Percentiles rank a stretch among this genome's conserved stretches.
Conservation (phyloP, 1,140 invertebrate species). For the Drosophila kanapiae region DNA sequence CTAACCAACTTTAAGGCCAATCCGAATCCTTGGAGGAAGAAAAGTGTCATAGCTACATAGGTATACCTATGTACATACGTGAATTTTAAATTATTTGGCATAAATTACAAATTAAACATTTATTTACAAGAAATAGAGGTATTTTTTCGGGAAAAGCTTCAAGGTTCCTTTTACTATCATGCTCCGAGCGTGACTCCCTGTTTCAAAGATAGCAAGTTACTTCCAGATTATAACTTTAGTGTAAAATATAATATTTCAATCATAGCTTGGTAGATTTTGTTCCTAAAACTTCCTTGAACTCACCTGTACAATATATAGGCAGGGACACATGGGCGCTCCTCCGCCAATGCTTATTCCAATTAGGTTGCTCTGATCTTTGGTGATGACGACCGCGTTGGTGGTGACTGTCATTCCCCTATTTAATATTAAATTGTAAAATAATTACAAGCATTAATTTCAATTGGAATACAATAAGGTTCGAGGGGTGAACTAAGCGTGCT, state of each 20-base stretch:
- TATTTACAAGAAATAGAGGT: no score
- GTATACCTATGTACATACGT: background rate
- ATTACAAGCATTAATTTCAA: background rate
- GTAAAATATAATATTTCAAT: constrained; percentile 5
- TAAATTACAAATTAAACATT: background rate
- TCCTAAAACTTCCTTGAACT: background rate
- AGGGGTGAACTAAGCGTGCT: constrained; percentile 38
- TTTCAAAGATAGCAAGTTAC: background rate
- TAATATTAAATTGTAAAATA: constrained; percentile 37
- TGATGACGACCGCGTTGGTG: constrained; percentile 95
- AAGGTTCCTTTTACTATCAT: no score
- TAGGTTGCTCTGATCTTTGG: constrained; percentile 97
- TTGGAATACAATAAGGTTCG: background rate
- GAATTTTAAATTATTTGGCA: background rate
- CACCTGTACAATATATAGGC: constrained; percentile 98
- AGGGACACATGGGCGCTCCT: constrained; percentile 97
- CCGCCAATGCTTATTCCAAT: constrained; percentile 99
- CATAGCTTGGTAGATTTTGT: background rate
- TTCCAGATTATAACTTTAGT: background rate
- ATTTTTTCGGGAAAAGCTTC: no score
- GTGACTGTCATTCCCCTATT: constrained; percentile 98
- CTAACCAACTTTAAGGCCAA: constrained; percentile 59
- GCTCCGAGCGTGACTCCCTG: no score
- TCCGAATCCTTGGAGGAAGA: constrained; percentile 51
- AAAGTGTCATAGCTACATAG: background rate